These are phyloP conservation scores for Theonella swinhoei DNA, from an alignment of 37 sponge, comb jelly and placozoan species.

Conservation along the genomic window DNA sequence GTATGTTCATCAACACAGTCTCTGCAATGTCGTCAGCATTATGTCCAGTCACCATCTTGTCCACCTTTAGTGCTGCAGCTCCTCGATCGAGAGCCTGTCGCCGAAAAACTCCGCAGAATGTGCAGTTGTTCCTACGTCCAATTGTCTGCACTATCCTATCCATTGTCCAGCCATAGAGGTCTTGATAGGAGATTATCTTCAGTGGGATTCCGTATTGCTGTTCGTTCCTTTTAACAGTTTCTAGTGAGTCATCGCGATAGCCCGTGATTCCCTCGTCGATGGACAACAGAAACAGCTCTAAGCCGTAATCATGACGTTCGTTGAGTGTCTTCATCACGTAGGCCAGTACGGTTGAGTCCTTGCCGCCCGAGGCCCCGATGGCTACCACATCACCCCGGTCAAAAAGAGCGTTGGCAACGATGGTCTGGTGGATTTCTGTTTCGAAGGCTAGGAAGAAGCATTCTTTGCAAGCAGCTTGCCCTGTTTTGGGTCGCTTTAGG, in stretches of 20 bases:
- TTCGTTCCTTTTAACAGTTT: constrained; percentile 93
- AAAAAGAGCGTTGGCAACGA: constrained; percentile 74
- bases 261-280: constrained; percentile 98
- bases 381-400: constrained; percentile 87
- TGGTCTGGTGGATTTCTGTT: constrained; percentile 89
- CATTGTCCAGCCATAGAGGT: constrained; percentile 99
- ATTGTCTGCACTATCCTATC: constrained; percentile 96
- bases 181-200: constrained; percentile 93
- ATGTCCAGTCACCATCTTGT: constrained; percentile 97
- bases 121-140: constrained; percentile 96
- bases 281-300: constrained; percentile 84
- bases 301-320: constrained; percentile 90
- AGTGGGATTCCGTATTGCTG: constrained; percentile 87
- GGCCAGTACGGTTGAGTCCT: constrained; percentile 98
- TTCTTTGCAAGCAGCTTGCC: constrained; percentile 80
- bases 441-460: constrained; percentile 93
- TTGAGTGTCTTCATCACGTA: constrained; percentile 91
- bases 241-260: constrained; percentile 97
- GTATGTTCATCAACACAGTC: constrained; percentile 97
- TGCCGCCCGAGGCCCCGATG: constrained; percentile 93
- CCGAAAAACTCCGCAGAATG: constrained; percentile 99
- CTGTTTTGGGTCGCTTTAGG: constrained; percentile 97
- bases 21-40: constrained; percentile 99
- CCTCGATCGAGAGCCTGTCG: constrained; percentile 98
- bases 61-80: constrained; percentile 82